Conservation (phyloP, 2,888 invertebrate species). For the Dinocampus coccinellae region DNA sequence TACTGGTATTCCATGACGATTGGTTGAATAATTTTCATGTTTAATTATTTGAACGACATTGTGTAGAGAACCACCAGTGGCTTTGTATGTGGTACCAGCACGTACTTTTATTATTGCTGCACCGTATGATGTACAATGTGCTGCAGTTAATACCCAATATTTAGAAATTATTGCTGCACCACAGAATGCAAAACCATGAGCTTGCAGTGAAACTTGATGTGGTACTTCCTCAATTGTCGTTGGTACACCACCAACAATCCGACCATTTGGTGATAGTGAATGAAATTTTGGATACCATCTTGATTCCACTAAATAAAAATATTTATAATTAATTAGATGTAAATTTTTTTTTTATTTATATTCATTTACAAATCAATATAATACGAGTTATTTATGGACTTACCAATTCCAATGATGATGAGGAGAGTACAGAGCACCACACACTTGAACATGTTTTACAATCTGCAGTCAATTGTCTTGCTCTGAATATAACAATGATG, state of each 20-base stretch:
- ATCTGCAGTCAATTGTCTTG: constrained; percentile 18
- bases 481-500: constrained; percentile 31
- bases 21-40: constrained; percentile 72
- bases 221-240: constrained; percentile 71
- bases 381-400: constrained; percentile 21
- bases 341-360: not conserved
- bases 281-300: constrained; percentile 61
- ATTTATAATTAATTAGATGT: not conserved
- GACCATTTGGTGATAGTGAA: constrained; percentile 60
- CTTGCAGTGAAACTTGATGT: constrained; percentile 70
- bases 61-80: constrained; percentile 71
- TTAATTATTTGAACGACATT: constrained; percentile 69
- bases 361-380: not conserved
- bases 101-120: constrained; percentile 63
- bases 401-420: constrained; percentile 34
- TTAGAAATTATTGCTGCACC: constrained; percentile 73
- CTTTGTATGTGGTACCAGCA: constrained; percentile 67
- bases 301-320: constrained; percentile 64
- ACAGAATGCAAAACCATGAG: constrained; percentile 71
- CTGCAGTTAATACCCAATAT: constrained; percentile 73
- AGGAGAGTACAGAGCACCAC: constrained; percentile 27
- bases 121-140: constrained; percentile 71
- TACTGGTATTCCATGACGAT: constrained; percentile 50
- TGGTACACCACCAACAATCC: constrained; percentile 71
- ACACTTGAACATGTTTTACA: constrained; percentile 40